Conservation (phyloP, 2,797 vertebrate species). For the Myotis pilosus region DNA sequence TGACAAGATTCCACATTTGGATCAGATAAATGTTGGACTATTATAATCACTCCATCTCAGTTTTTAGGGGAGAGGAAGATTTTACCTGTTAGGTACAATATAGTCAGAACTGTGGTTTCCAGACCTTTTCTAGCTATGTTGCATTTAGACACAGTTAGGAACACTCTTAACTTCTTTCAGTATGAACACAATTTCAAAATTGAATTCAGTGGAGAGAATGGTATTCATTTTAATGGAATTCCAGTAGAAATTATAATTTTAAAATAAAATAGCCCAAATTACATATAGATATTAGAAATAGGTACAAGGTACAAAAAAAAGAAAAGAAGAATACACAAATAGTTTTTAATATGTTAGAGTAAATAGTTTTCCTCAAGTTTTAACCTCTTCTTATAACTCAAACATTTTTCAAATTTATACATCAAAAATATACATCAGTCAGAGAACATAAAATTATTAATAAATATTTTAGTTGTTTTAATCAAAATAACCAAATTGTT, state of each 20-base stretch:
- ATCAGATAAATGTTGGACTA: neutral
- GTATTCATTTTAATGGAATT: neutral
- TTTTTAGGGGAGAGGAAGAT: neutral
- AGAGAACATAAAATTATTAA: conserved; percentile 17
- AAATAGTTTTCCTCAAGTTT: neutral
- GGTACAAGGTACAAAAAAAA: neutral
- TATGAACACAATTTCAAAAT: neutral
- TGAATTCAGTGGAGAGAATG: neutral
- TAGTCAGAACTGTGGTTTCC: neutral
- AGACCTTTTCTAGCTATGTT: neutral
- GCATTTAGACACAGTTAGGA: neutral
- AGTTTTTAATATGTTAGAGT: neutral
- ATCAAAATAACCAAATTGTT: neutral
- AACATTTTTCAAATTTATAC: neutral
- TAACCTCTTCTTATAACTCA: neutral
- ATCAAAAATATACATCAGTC: neutral
- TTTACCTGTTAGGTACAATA: neutral
- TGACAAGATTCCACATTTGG: neutral
- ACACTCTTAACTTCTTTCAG: neutral
- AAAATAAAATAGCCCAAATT: neutral
- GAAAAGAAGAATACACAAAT: neutral
- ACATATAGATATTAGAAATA: neutral
- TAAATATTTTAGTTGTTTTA: neutral
- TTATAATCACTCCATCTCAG: neutral
- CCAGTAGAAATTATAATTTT: neutral